Evolutionary conservation across 2,113 vertebrate genomes (phyloP).

Genomic region (Pagrus major): DNA sequence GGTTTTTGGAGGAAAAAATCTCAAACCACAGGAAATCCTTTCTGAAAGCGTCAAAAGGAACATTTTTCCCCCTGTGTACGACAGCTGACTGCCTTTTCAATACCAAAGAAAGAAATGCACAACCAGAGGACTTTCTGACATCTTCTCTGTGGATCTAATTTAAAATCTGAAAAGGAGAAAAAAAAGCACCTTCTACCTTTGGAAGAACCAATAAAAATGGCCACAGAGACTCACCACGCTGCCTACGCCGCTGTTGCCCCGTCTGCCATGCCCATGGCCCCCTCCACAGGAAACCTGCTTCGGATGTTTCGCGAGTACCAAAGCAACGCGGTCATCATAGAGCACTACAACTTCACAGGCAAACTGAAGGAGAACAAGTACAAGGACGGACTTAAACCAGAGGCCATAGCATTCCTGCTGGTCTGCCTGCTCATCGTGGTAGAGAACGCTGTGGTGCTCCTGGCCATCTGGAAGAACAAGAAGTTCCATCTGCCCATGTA

Average conservation of each 20-base stretch:
- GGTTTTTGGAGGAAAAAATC: conserved; percentile 27
- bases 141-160: conserved; percentile 51
- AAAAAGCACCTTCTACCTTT: not conserved
- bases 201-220: conserved; percentile 33
- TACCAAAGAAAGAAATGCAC: conserved; percentile 42
- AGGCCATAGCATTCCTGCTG: conserved; percentile 85
- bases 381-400: conserved; percentile 84
- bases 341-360: conserved; percentile 92
- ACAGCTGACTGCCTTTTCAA: not conserved
- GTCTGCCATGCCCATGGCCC: conserved; percentile 23
- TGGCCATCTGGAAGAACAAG: conserved; percentile 91
- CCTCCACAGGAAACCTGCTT: conserved; percentile 59
- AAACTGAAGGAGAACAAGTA: conserved; percentile 88
- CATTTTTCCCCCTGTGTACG: not conserved
- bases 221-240: conserved; percentile 61
- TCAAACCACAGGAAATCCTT: conserved; percentile 63
- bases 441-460: conserved; percentile 90
- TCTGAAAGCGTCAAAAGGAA: conserved; percentile 34
- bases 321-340: conserved; percentile 82
- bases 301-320: conserved; percentile 82
- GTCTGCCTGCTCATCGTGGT: conserved; percentile 89
- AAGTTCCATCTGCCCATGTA: conserved; percentile 94
- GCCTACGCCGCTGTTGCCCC: conserved; percentile 47
- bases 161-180: not conserved
- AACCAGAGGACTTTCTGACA: conserved; percentile 48